Percentiles rank a stretch among this genome's conserved stretches.
Conservation (phyloP, 1,140 invertebrate species). For the Grapholita molesta region DNA sequence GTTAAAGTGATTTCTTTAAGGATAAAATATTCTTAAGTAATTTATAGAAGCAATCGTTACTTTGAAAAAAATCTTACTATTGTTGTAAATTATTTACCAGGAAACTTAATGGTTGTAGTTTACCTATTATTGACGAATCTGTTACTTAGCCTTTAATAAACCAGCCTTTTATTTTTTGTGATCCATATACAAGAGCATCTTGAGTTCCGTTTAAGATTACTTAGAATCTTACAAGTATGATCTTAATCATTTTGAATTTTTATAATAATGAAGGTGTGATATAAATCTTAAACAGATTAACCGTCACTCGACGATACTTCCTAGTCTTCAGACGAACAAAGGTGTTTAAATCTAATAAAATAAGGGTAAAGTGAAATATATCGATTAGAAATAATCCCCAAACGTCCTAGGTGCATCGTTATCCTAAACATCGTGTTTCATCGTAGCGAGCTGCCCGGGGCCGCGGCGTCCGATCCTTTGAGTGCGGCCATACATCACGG, state of each 20-base stretch:
- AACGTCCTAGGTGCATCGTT: constrained; percentile 45
- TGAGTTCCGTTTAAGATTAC: not conserved
- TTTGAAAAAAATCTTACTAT: too few relatives aligned
- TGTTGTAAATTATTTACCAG: too few relatives aligned
- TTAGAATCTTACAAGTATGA: not conserved
- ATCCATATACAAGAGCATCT: too few relatives aligned
- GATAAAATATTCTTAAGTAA: too few relatives aligned
- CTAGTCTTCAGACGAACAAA: not conserved
- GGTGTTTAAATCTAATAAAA: not conserved
- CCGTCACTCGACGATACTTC: not conserved
- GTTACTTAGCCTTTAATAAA: too few relatives aligned
- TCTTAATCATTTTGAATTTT: not conserved
- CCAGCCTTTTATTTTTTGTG: too few relatives aligned
- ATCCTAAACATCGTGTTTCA: constrained; percentile 73
- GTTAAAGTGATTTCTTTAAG: too few relatives aligned
- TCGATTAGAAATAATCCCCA: constrained; percentile 14
- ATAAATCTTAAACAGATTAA: not conserved
- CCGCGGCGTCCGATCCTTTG: constrained; percentile 71
- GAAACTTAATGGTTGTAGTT: too few relatives aligned
- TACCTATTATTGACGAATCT: too few relatives aligned
- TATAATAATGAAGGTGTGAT: not conserved
- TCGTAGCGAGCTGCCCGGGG: constrained; percentile 58
- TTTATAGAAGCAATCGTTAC: too few relatives aligned
- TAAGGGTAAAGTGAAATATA: not conserved
- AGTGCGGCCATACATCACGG: constrained; percentile 68